A percentile compares a stretch with the other conserved stretches of the same genome.
Evolutionary conservation across 2,113 vertebrate genomes (phyloP).

Genomic region (Heterocephalus glaber): DNA sequence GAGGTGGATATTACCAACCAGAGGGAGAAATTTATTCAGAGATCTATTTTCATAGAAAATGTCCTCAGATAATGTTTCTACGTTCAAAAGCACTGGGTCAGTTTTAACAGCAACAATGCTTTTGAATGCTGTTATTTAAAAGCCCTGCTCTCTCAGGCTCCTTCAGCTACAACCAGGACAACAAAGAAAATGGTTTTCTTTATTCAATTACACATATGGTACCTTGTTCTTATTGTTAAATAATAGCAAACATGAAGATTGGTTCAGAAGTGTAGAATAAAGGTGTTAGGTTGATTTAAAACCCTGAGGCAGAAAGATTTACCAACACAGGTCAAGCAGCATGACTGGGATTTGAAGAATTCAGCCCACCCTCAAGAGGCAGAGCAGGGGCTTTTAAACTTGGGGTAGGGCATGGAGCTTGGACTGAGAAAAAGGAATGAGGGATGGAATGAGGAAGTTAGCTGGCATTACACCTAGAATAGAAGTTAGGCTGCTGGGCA

Average conservation of each 20-base stretch:
- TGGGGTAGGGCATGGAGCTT: neutral
- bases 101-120: conserved; percentile 52
- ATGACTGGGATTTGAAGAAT: neutral
- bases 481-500: neutral
- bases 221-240: conserved; percentile 14
- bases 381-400: neutral
- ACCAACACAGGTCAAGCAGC: neutral
- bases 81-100: conserved; percentile 24
- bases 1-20: neutral
- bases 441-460: neutral
- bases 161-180: neutral
- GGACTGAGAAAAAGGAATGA: neutral
- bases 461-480: neutral
- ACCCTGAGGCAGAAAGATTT: neutral
- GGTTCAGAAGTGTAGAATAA: neutral
- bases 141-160: neutral
- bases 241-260: neutral
- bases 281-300: neutral
- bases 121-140: conserved; percentile 42
- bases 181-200: neutral
- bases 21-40: conserved; percentile 44
- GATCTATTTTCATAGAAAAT: conserved; percentile 63
- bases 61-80: conserved; percentile 27
- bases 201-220: conserved; percentile 13
- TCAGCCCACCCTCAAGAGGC: neutral